Percentiles rank a stretch among this genome's conserved stretches.
These are phyloP conservation scores for Hydropsyche tenuis DNA, from an alignment of 1,140 invertebrate genomes.

Conservation along the genomic window DNA sequence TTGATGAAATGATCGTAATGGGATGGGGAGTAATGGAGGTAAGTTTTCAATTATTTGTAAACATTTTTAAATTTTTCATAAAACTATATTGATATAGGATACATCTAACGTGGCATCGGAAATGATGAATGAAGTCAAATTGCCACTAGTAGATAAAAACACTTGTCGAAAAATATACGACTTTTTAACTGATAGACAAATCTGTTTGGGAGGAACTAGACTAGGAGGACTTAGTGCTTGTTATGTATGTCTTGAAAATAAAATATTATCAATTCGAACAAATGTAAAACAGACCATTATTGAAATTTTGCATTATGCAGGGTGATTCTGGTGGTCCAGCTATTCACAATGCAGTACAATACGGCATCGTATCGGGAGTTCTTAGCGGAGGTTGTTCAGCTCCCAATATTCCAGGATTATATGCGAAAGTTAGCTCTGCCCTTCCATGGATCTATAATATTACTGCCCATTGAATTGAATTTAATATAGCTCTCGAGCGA, in stretches of 20 bases:
- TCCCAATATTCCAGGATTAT: slow-evolving; percentile 46
- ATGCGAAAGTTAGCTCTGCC: slow-evolving; percentile 35
- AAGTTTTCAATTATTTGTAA: too few species aligned
- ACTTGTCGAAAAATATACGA: slow-evolving; percentile 31
- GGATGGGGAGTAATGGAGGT: slow-evolving; percentile 24
- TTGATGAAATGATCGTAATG: not conserved
- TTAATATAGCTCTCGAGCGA: too few species aligned
- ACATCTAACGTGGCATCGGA: not conserved
- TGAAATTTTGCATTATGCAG: slow-evolving; percentile 27
- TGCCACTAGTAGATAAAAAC: slow-evolving; percentile 36
- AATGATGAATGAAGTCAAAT: slow-evolving; percentile 39
- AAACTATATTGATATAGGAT: slow-evolving; percentile 28
- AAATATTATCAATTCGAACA: too few species aligned
- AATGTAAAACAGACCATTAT: slow-evolving; percentile 7
- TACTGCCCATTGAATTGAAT: too few species aligned
- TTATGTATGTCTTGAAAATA: slow-evolving; percentile 18
- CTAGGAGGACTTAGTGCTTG: slow-evolving; percentile 43
- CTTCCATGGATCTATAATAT: slow-evolving; percentile 33
- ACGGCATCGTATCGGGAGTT: slow-evolving; percentile 41
- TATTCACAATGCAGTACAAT: slow-evolving; percentile 42
- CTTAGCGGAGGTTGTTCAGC: slow-evolving; percentile 41
- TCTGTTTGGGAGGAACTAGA: slow-evolving; percentile 44
- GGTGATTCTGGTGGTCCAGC: slow-evolving; percentile 47
- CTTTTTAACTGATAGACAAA: slow-evolving; percentile 42
- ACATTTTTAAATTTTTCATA: too few species aligned